Conservation (phyloP, 2,113 vertebrate species). For the Murina feae region DNA sequence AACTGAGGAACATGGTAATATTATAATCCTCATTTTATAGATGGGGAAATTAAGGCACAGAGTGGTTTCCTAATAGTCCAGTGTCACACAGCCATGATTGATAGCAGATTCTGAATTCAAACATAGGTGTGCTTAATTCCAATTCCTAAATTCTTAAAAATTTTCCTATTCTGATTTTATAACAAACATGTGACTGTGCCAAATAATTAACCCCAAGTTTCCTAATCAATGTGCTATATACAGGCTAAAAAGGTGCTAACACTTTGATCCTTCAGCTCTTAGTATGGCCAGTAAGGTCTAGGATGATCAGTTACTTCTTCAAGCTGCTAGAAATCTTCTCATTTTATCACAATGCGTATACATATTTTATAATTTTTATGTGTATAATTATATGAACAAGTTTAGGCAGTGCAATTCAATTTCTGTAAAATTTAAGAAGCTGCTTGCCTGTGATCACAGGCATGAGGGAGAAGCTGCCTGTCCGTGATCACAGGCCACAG, state of each 20-base stretch:
- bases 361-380: neutral
- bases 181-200: neutral
- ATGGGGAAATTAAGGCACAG: neutral
- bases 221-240: neutral
- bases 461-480: no score
- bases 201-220: neutral
- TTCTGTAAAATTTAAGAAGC: neutral
- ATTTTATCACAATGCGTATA: neutral
- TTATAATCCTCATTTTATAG: neutral
- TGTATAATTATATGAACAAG: neutral
- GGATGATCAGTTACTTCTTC: neutral
- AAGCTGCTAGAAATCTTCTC: neutral
- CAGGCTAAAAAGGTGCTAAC: neutral
- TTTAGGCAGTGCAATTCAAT: neutral
- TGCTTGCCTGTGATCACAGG: no score
- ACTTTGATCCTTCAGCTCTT: neutral
- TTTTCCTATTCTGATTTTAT: neutral
- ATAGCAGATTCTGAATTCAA: constrained; percentile 4
- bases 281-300: neutral
- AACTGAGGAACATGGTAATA: neutral
- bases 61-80: neutral
- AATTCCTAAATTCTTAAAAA: neutral
- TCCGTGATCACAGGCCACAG: no score
- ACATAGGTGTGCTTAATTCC: neutral
- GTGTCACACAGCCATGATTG: neutral